These are phyloP conservation scores for Condylura cristata DNA, from an alignment of 2,113 vertebrate species.

Conservation along the genomic window DNA sequence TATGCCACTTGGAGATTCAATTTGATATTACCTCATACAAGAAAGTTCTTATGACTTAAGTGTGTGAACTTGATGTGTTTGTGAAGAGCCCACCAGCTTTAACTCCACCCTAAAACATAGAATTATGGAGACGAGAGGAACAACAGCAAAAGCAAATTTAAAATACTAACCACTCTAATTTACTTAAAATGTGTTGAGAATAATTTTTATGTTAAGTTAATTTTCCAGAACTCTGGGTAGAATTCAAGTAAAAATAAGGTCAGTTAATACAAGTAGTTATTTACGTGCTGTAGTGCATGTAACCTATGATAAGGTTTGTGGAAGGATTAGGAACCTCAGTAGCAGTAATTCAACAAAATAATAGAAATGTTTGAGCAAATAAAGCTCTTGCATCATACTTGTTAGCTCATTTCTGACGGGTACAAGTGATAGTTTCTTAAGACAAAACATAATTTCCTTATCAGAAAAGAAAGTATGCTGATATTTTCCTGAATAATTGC, in stretches of 20 bases:
- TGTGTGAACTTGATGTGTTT: neutral
- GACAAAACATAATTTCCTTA: slow-evolving; percentile 36
- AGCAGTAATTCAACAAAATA: neutral
- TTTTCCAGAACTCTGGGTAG: neutral
- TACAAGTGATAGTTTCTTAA: slow-evolving; percentile 19
- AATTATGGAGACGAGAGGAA: neutral
- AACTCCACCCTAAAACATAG: neutral
- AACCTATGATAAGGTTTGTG: neutral
- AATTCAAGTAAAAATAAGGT: slow-evolving; percentile 19
- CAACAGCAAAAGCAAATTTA: neutral
- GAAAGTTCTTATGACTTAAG: neutral
- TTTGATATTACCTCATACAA: slow-evolving; percentile 2
- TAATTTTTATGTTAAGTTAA: slow-evolving; percentile 15
- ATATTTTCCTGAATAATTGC: slow-evolving; percentile 34
- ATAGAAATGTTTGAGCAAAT: neutral
- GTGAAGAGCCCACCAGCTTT: neutral
- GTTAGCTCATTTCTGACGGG: slow-evolving; percentile 48
- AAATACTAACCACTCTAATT: neutral
- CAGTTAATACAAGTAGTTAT: neutral
- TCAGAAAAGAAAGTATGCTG: slow-evolving; percentile 46
- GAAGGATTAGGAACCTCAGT: neutral
- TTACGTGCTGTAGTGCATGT: neutral
- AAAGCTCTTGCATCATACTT: neutral
- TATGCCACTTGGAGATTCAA: neutral
- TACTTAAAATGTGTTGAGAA: neutral